These are phyloP conservation scores for Coenobita brevimanus DNA, from an alignment of 1,140 invertebrate genomes.

Conservation along the genomic window DNA sequence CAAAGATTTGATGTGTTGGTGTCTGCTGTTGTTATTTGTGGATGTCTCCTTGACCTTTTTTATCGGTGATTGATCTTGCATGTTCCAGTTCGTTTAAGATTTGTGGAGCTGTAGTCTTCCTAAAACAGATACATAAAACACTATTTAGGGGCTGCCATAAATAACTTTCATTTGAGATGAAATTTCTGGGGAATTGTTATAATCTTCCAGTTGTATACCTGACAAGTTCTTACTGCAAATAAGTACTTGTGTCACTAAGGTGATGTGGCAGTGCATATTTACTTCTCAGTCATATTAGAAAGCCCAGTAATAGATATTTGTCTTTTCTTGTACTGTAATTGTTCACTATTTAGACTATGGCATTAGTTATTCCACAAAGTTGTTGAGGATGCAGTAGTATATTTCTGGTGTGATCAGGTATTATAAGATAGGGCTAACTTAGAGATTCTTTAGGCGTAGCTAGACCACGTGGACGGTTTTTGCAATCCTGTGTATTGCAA, in stretches of 20 bases:
- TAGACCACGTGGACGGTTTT: constrained; percentile 45
- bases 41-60: constrained; percentile 60
- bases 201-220: constrained; percentile 63
- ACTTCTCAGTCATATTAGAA: constrained; percentile 41
- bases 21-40: constrained; percentile 58
- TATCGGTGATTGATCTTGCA: constrained; percentile 39
- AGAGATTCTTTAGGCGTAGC: constrained; percentile 59
- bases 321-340: constrained; percentile 61
- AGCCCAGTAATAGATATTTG: constrained; percentile 52
- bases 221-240: constrained; percentile 47
- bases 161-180: constrained; percentile 6
- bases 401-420: constrained; percentile 66
- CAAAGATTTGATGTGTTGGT: constrained; percentile 66
- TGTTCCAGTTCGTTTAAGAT: constrained; percentile 44
- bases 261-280: constrained; percentile 64
- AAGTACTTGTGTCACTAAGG: constrained; percentile 44
- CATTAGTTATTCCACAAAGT: constrained; percentile 66
- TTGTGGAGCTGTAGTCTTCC: constrained; percentile 62
- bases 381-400: constrained; percentile 48
- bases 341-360: constrained; percentile 58
- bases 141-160: constrained; percentile 32
- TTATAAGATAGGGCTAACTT: constrained; percentile 48
- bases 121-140: constrained; percentile 41
- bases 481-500: constrained; percentile 41
- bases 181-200: constrained; percentile 50